These are phyloP conservation scores for Blera fallax DNA, from an alignment of 2,888 invertebrate species.

Conservation along the genomic window DNA sequence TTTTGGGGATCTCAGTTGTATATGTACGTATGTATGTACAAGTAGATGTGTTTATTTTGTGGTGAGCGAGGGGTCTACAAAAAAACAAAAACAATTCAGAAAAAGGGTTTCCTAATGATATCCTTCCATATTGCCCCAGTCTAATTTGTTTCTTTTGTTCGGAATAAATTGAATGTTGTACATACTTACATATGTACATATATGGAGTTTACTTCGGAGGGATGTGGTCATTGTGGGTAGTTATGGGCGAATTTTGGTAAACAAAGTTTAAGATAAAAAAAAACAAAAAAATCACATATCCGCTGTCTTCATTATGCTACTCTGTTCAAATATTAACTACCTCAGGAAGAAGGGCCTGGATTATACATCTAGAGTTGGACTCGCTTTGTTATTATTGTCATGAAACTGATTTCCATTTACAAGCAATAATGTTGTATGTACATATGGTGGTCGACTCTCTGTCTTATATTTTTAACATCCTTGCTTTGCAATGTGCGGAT, in stretches of 20 bases:
- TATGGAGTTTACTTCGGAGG: not conserved
- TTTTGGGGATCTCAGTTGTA: not conserved
- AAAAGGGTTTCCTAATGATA: conserved; percentile 23
- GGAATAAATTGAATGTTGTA: not conserved
- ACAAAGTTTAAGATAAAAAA: not conserved
- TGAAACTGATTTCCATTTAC: too few relatives aligned
- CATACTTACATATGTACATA: not conserved
- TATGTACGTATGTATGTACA: too few relatives aligned
- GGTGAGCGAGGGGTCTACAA: not conserved
- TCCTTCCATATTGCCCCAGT: not conserved
- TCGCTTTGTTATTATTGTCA: too few relatives aligned
- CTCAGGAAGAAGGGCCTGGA: not conserved
- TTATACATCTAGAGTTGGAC: not conserved
- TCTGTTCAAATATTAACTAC: too few relatives aligned
- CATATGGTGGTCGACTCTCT: too few relatives aligned
- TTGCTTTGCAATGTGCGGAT: too few relatives aligned
- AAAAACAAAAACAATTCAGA: not conserved
- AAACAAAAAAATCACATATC: not conserved
- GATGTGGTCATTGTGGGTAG: not conserved
- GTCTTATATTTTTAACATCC: too few relatives aligned
- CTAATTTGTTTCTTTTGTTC: conserved; percentile 16
- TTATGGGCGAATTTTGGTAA: not conserved
- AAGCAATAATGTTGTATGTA: too few relatives aligned
- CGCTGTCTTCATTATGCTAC: not conserved
- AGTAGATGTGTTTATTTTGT: not conserved